Percentiles rank a stretch among this genome's conserved stretches.
Conservation (phyloP, 2,113 vertebrate species). For the Dasyprocta punctata region DNA sequence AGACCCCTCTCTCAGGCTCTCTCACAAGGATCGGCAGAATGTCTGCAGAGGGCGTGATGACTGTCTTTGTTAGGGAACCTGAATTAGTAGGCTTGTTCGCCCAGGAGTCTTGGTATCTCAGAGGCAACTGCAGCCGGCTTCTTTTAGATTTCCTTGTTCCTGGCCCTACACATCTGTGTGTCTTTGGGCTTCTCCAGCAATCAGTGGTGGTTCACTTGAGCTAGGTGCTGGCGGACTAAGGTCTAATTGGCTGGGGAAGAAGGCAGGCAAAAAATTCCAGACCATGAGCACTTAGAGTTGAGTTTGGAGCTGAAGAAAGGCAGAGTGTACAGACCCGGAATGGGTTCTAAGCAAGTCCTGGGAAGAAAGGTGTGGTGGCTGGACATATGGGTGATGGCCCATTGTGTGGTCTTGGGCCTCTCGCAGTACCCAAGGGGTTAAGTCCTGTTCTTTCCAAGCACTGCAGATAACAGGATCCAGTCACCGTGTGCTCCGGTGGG, state of each 20-base stretch:
- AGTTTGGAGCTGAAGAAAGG: neutral
- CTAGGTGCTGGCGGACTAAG: neutral
- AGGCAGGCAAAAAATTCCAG: neutral
- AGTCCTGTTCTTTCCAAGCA: neutral
- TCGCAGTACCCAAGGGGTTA: neutral
- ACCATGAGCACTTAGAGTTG: neutral
- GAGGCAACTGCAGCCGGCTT: neutral
- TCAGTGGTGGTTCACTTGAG: fast-evolving
- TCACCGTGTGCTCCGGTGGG: fast-evolving
- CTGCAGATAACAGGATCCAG: neutral
- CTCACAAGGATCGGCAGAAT: neutral
- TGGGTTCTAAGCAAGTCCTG: neutral
- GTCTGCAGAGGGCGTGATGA: neutral
- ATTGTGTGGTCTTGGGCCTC: neutral
- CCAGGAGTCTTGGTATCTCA: neutral
- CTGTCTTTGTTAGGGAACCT: neutral
- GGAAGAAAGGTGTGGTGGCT: neutral
- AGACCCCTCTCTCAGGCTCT: neutral
- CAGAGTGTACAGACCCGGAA: neutral
- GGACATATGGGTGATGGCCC: neutral
- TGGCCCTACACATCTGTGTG: fast-evolving
- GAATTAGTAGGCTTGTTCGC: neutral
- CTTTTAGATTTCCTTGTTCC: fast-evolving
- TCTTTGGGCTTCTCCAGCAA: fast-evolving
- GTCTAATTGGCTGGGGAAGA: neutral